These are phyloP conservation scores for Dusona sp. DNA, from an alignment of 2,888 invertebrate species.

Conservation along the genomic window DNA sequence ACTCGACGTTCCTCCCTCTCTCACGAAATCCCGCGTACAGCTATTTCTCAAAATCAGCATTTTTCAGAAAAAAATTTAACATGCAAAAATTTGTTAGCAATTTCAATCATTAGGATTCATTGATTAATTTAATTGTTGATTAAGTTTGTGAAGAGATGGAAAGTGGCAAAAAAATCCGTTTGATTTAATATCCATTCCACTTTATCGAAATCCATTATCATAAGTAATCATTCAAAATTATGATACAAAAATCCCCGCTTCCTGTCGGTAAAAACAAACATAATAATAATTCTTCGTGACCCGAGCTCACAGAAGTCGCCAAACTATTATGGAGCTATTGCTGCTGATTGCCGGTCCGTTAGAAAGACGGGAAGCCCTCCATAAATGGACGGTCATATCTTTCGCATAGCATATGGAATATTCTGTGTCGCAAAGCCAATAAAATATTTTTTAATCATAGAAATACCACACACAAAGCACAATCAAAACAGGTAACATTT, in stretches of 20 bases:
- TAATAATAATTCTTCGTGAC: constrained; percentile 18
- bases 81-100: too few species aligned
- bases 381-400: constrained; percentile 46
- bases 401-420: not conserved
- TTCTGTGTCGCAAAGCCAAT: not conserved
- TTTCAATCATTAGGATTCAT: not conserved
- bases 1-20: constrained; percentile 22
- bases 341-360: constrained; percentile 56
- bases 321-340: constrained; percentile 38
- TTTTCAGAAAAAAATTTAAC: too few species aligned
- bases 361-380: constrained; percentile 50
- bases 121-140: not conserved
- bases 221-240: not conserved
- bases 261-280: not conserved
- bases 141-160: not conserved
- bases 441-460: not conserved
- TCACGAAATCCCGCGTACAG: not conserved
- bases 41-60: not conserved
- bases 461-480: not conserved
- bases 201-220: not conserved
- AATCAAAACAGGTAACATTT: not conserved
- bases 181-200: not conserved
- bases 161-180: not conserved
- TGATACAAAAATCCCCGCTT: not conserved
- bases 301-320: constrained; percentile 40